phyloP scores from a whole-genome alignment of 2,113 vertebrate genomes.

The Panthera tigris region DNA sequence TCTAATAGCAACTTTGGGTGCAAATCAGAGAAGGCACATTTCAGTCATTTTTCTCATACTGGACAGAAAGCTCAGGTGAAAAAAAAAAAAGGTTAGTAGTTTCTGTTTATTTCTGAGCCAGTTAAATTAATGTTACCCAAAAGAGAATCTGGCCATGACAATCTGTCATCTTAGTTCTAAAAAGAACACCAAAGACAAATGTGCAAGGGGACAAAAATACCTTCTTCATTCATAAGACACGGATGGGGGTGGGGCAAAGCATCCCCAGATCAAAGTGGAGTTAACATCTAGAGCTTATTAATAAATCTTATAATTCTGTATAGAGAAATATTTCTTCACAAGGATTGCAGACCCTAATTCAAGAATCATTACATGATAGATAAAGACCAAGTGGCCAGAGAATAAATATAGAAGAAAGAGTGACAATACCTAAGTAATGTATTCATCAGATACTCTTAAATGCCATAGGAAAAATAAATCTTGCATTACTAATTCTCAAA shows the following conservation, averaged over 20 bases:
- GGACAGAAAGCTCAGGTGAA: constrained; percentile 68
- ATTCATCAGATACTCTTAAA: constrained; percentile 65
- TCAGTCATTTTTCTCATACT: constrained; percentile 75
- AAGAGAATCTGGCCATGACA: constrained; percentile 61
- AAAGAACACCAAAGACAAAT: constrained; percentile 78
- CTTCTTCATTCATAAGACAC: constrained; percentile 72
- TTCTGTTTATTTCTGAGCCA: constrained; percentile 66
- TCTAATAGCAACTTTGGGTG: constrained; percentile 53
- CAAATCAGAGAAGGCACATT: constrained; percentile 52
- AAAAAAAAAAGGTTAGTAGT: constrained; percentile 55
- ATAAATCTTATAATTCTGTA: constrained; percentile 82
- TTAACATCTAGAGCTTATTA: constrained; percentile 82
- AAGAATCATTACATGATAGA: constrained; percentile 72
- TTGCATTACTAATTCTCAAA: constrained; percentile 63
- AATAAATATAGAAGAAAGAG: constrained; percentile 66
- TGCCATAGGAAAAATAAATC: constrained; percentile 32
- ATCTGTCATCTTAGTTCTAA: constrained; percentile 80
- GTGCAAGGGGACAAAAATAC: constrained; percentile 75
- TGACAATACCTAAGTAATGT: constrained; percentile 33
- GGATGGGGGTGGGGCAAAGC: constrained; percentile 29
- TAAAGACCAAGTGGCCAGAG: constrained; percentile 59
- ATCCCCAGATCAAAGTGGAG: constrained; percentile 79
- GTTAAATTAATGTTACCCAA: constrained; percentile 77
- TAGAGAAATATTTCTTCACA: constrained; percentile 76
- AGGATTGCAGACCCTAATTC: constrained; percentile 75